These are phyloP conservation scores for Rhingia campestris DNA, from an alignment of 2,888 invertebrate genomes.

Conservation along the genomic window DNA sequence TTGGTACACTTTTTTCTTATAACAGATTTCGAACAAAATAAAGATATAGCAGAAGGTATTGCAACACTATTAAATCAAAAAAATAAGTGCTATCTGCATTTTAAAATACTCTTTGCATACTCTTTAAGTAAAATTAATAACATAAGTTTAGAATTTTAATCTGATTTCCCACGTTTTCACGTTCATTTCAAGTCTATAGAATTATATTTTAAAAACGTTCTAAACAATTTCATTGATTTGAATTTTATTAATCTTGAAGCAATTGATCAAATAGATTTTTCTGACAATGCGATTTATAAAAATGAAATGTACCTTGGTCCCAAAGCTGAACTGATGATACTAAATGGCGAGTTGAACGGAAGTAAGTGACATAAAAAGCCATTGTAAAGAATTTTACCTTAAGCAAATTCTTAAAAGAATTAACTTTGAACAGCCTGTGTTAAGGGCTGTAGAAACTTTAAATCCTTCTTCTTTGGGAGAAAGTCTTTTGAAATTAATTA, in stretches of 20 bases:
- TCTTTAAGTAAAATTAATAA: not conserved
- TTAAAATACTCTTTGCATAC: slow-evolving; percentile 1
- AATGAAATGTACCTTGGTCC: not conserved
- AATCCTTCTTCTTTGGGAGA: not conserved
- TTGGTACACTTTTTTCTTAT: too few species aligned
- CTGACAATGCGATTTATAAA: not conserved
- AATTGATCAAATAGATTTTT: too few species aligned
- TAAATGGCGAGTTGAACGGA: not conserved
- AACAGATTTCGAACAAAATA: not conserved
- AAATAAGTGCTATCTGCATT: not conserved
- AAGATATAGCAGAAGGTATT: not conserved
- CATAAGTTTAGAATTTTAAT: not conserved
- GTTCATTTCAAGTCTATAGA: not conserved
- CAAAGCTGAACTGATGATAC: not conserved
- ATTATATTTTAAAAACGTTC: not conserved
- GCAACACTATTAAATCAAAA: not conserved
- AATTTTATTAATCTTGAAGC: not conserved
- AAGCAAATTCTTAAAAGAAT: too few species aligned
- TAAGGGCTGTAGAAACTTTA: too few species aligned
- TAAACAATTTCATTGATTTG: not conserved
- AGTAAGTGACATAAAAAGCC: not conserved
- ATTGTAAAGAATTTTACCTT: not conserved
- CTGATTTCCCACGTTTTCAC: not conserved
- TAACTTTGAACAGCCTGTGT: too few species aligned
- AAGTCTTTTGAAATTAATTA: too few species aligned